phyloP scores from a whole-genome alignment of 2,797 vertebrate genomes.

The Notamacropus eugenii region DNA sequence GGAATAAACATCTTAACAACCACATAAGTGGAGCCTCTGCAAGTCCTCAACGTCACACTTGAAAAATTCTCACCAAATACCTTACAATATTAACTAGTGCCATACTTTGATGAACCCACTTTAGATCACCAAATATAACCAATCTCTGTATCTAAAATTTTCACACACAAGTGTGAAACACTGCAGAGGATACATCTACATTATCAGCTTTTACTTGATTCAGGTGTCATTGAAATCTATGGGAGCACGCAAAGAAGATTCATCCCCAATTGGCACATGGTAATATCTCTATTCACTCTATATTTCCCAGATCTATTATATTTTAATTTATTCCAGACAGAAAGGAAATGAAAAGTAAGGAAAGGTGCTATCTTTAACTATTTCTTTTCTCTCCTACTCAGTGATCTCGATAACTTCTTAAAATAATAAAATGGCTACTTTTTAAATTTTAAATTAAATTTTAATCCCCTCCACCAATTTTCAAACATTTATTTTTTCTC shows the following conservation, averaged over 20 bases:
- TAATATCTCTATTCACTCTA: neutral
- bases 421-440: neutral
- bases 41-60: neutral
- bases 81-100: neutral
- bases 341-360: neutral
- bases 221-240: neutral
- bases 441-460: neutral
- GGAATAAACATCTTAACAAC: neutral
- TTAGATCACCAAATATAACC: neutral
- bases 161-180: neutral
- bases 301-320: neutral
- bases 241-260: neutral
- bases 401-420: neutral
- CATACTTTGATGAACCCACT: neutral
- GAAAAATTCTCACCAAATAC: neutral
- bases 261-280: neutral
- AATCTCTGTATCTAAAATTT: neutral
- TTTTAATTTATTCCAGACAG: neutral
- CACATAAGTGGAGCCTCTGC: neutral
- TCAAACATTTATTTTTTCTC: neutral
- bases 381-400: neutral
- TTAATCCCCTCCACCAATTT: neutral
- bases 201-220: neutral
- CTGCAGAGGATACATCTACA: neutral
- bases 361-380: neutral